These are phyloP conservation scores for Trachythela sp. DNA, from an alignment of 64 coral and sea anemone species.

Conservation along the genomic window DNA sequence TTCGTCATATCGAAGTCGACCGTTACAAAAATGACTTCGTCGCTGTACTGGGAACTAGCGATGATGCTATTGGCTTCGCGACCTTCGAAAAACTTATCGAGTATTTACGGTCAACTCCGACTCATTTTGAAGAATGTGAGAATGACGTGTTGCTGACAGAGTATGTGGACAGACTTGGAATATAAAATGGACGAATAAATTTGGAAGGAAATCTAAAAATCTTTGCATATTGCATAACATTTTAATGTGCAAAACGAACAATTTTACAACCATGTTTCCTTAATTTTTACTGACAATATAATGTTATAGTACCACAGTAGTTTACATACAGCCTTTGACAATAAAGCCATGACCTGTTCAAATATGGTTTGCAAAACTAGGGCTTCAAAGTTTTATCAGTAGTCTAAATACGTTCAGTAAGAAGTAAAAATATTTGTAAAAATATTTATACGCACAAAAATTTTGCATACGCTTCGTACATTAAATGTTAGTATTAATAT, in stretches of 20 bases:
- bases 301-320: too few relatives aligned
- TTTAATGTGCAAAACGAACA: too few relatives aligned
- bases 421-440: neutral
- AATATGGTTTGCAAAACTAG: neutral
- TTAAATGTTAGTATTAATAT: neutral
- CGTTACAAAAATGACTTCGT: neutral
- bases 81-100: neutral
- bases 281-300: too few relatives aligned
- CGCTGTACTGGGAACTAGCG: neutral
- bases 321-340: too few relatives aligned
- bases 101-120: neutral
- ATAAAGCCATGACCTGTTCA: too few relatives aligned
- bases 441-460: neutral
- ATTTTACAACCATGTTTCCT: too few relatives aligned
- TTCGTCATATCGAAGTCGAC: slow-evolving; percentile 8
- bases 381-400: neutral
- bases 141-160: neutral
- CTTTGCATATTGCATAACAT: too few relatives aligned
- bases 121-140: neutral
- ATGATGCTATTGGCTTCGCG: neutral
- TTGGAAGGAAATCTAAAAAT: too few relatives aligned
- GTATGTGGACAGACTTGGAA: neutral
- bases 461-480: neutral
- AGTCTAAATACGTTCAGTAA: neutral
- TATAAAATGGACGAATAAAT: too few relatives aligned